These are phyloP conservation scores for Mantis religiosa DNA, from an alignment of 2,888 invertebrate species.

Conservation along the genomic window DNA sequence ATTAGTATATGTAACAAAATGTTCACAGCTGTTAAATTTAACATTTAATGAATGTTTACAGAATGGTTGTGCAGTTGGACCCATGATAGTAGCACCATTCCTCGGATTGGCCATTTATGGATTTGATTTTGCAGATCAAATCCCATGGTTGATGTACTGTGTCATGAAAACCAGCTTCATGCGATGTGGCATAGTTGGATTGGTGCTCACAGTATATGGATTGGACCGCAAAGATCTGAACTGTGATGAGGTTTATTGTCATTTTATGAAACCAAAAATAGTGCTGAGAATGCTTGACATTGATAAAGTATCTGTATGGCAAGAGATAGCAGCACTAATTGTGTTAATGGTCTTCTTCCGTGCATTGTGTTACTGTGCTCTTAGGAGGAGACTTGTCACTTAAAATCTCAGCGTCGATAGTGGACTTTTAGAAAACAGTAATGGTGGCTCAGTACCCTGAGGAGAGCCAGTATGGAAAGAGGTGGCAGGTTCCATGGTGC, in stretches of 20 bases:
- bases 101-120: slow-evolving; percentile 65
- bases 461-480: no score
- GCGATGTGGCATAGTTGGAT: slow-evolving; percentile 60
- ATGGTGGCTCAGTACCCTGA: no score
- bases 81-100: slow-evolving; percentile 60
- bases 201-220: slow-evolving; percentile 61
- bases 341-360: slow-evolving; percentile 55
- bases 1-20: slow-evolving; percentile 6
- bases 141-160: slow-evolving; percentile 56
- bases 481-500: neutral
- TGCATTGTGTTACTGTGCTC: slow-evolving; percentile 53
- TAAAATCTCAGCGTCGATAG: slow-evolving; percentile 36
- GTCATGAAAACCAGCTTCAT: slow-evolving; percentile 64
- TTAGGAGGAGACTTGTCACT: slow-evolving; percentile 53
- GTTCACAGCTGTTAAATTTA: neutral
- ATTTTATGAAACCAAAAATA: slow-evolving; percentile 55
- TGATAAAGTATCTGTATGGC: slow-evolving; percentile 53
- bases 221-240: slow-evolving; percentile 54
- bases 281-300: slow-evolving; percentile 58
- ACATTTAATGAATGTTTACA: slow-evolving; percentile 40
- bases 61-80: slow-evolving; percentile 67
- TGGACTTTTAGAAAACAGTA: no score
- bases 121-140: slow-evolving; percentile 63
- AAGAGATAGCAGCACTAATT: slow-evolving; percentile 53
- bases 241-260: slow-evolving; percentile 60